A percentile compares a stretch with the other conserved stretches of the same genome.
phyloP scores from a whole-genome alignment of 2,888 invertebrate species.

The Branchipolynoe longqiensis region DNA sequence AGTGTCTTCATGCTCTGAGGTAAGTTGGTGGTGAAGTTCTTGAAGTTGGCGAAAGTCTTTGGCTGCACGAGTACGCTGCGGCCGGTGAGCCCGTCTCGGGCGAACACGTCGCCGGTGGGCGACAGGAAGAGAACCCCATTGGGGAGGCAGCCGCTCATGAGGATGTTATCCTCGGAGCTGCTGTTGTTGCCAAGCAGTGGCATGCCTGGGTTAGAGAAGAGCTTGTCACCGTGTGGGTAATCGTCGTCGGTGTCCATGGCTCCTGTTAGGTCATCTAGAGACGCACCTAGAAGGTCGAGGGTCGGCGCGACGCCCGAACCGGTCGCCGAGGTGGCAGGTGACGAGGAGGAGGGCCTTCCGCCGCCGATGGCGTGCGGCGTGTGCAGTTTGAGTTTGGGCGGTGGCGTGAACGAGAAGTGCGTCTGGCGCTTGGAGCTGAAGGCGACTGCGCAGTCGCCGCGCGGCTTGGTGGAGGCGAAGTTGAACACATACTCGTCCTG shows the following conservation, averaged over 20 bases:
- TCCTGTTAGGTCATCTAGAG: constrained; percentile 40
- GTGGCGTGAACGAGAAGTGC: constrained; percentile 39
- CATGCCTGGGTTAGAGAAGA: constrained; percentile 31
- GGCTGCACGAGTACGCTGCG: constrained; percentile 60
- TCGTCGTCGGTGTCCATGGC: constrained; percentile 57
- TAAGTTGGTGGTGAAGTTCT: constrained; percentile 60
- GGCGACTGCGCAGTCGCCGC: constrained; percentile 4
- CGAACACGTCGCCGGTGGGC: constrained; percentile 64
- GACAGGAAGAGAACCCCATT: constrained; percentile 66
- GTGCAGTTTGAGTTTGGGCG: constrained; percentile 27
- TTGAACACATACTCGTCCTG: constrained; percentile 42
- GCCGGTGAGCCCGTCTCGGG: constrained; percentile 38
- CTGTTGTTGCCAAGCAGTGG: constrained; percentile 56
- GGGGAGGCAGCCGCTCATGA: constrained; percentile 58
- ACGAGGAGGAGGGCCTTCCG: background rate
- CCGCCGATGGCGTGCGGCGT: background rate
- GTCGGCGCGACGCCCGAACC: constrained; percentile 17
- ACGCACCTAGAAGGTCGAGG: constrained; percentile 52
- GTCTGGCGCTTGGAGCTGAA: constrained; percentile 35
- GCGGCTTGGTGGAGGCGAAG: constrained; percentile 4
- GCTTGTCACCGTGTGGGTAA: constrained; percentile 7
- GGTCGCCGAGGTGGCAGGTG: constrained; percentile 8
- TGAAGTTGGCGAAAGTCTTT: constrained; percentile 59
- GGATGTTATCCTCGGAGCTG: constrained; percentile 62
- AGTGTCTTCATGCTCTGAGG: constrained; percentile 63